Conservation (phyloP, 2,113 vertebrate genomes). For the Thinocorus orbignyianus region DNA sequence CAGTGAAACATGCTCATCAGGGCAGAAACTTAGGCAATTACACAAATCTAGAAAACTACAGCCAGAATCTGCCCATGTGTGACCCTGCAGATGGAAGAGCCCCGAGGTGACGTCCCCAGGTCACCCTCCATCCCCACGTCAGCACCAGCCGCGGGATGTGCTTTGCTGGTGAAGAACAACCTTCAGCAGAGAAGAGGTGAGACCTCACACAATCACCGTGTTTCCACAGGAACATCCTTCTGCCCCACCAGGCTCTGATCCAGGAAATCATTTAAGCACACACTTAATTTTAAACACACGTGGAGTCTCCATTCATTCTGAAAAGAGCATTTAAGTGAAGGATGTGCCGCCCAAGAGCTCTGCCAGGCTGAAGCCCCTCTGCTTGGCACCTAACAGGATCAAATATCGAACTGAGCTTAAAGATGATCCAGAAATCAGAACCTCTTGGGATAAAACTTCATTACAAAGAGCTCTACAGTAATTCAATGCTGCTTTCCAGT, state of each 20-base stretch:
- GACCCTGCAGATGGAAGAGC: background rate
- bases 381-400: background rate
- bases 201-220: background rate
- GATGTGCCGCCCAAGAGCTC: background rate
- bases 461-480: background rate
- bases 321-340: background rate
- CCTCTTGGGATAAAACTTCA: background rate
- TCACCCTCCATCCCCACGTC: background rate
- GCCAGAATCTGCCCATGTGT: background rate
- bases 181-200: background rate
- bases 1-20: background rate
- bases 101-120: fast-evolving
- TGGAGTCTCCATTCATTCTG: background rate
- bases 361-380: background rate
- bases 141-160: background rate
- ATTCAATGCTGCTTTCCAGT: background rate
- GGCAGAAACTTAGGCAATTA: background rate
- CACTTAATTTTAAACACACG: background rate
- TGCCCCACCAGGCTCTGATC: background rate
- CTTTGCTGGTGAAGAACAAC: background rate
- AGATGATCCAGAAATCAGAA: background rate
- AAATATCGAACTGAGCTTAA: background rate
- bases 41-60: fast-evolving
- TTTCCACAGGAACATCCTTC: background rate
- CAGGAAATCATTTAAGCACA: background rate